Evolutionary conservation across 2,797 vertebrate species (phyloP).

Genomic region (Mormyrops boulengeri): DNA sequence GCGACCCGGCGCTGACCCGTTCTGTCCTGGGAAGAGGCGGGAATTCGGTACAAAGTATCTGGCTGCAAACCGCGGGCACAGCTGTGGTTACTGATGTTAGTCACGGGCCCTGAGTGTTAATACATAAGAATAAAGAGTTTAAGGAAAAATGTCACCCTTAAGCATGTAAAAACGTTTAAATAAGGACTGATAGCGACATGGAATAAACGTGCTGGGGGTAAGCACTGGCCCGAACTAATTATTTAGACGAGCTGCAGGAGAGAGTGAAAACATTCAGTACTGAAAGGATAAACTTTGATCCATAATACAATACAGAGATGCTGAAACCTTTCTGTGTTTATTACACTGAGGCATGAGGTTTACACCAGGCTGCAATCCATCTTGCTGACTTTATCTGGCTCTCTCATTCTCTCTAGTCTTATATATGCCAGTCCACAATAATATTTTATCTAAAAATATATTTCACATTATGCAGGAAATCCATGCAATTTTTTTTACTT

Average conservation of each 20-base stretch:
- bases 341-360: background rate
- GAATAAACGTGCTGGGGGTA: background rate
- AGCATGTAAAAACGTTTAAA: background rate
- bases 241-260: background rate
- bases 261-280: background rate
- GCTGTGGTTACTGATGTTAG: conserved; percentile 24
- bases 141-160: background rate
- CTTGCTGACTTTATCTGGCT: background rate
- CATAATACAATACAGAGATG: background rate
- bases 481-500: background rate
- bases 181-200: conserved; percentile 2
- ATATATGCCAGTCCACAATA: background rate
- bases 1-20: conserved; percentile 42
- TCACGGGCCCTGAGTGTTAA: conserved; percentile 1
- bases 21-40: conserved; percentile 39
- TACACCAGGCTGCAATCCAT: background rate
- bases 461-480: background rate
- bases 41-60: conserved; percentile 38
- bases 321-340: background rate
- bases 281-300: background rate
- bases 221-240: background rate
- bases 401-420: background rate
- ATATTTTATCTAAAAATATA: background rate
- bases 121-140: background rate
- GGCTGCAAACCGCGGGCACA: conserved; percentile 36